Evolutionary conservation across 2,888 invertebrate species (phyloP), one percentile per base, ranked within the genome.

Genomic region (Aproaerema taeniolella): DNA sequence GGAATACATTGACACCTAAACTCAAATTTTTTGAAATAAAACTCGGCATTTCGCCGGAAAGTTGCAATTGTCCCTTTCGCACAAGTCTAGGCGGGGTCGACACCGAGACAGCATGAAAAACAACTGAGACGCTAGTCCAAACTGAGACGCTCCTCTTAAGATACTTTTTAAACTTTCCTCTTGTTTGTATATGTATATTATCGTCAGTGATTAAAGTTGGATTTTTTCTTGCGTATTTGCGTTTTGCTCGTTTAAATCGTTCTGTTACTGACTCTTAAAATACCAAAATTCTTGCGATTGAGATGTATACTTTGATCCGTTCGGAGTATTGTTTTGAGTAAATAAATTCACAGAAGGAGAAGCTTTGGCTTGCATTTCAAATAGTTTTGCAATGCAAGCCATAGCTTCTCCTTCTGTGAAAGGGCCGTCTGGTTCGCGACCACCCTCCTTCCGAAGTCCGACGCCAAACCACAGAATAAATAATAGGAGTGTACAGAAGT

Each of bases 241-340:
- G 2, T 26, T 44, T 44, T 6, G 40, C 38, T 6, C 41, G 6
- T 25, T 41, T 38, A 7, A 44, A 35, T 15, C 41, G 8, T 11
- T 43, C 32, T 13, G 31, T 39, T 41, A 45, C 26, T 26, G 45
- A 43, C 40, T 48, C 43, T 32, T 41, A 40, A 43, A 43, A 51
- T 46, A 49, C 49, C 51, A 51, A 37, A 40, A 46, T 38, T 42
- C 44, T 32, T 30, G 43, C 44, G 28, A 49, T 33, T 31, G 36
- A 33, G 35, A 35, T 30, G 3, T 40, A 42, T 16, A 37, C 42
- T 35, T 30, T 38, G 39, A 49, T 40, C 28, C 34, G 17, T 20
- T 45, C 40, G 3, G 8, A 12, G 10, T 37, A 42, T 10, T 16
- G 20, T 29, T 43, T 41, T 11, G 38, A 34, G 38, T 43, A 47